Conservation (phyloP, 1,140 invertebrate species). For the Lethocerus indicus region DNA sequence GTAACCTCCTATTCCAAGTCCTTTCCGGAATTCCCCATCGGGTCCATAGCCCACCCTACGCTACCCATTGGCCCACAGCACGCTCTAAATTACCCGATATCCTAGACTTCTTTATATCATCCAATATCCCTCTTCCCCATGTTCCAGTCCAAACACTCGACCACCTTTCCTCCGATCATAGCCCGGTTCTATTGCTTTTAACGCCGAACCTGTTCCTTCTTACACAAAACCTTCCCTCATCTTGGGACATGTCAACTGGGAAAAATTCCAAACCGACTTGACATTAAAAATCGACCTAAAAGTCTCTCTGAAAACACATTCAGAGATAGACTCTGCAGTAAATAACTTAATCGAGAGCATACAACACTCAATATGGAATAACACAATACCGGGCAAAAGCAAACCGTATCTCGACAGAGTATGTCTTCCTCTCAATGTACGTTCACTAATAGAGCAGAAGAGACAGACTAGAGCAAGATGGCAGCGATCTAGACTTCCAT, state of each 20-base stretch:
- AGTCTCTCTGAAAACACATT: neutral
- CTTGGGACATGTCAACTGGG: neutral
- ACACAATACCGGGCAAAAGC: no score
- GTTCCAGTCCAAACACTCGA: neutral
- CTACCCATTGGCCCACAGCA: slow-evolving; percentile 13
- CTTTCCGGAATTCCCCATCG: slow-evolving; percentile 15
- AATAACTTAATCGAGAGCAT: neutral
- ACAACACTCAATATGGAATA: neutral
- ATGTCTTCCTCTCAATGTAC: neutral
- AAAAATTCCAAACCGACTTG: neutral
- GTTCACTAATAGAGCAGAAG: no score
- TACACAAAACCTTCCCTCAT: neutral
- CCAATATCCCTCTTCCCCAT: neutral
- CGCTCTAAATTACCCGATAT: slow-evolving; percentile 4
- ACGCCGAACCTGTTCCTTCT: neutral
- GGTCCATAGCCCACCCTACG: neutral
- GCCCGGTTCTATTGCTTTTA: neutral
- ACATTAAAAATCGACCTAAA: neutral
- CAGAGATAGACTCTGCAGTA: neutral
- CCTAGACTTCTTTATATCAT: slow-evolving; percentile 13
- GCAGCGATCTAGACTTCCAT: no score
- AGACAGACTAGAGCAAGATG: no score
- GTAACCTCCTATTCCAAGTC: slow-evolving; percentile 19
- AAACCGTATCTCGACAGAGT: neutral
- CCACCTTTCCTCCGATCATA: slow-evolving; percentile 11